Percentiles rank a stretch among this genome's conserved stretches.
Evolutionary conservation across 2,113 vertebrate species (phyloP).

Genomic region (Corvus hawaiiensis): DNA sequence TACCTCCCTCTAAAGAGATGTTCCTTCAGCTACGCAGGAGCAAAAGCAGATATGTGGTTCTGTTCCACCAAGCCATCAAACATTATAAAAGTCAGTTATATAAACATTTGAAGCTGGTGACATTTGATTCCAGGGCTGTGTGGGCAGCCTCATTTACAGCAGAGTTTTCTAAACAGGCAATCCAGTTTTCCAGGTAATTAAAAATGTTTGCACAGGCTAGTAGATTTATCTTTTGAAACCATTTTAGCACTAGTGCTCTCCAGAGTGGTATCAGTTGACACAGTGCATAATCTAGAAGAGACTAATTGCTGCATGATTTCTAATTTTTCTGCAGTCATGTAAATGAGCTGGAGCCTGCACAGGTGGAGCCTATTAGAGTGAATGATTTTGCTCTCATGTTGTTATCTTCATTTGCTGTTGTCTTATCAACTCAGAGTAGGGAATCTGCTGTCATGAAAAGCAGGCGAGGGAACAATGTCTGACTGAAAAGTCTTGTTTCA

Average conservation of each 20-base stretch:
- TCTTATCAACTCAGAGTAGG: conserved; percentile 77
- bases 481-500: conserved; percentile 91
- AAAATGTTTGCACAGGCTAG: conserved; percentile 82
- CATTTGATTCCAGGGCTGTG: conserved; percentile 72
- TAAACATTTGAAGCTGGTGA: conserved; percentile 72
- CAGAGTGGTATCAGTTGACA: conserved; percentile 83
- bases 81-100: conserved; percentile 74
- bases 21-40: conserved; percentile 49
- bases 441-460: conserved; percentile 81
- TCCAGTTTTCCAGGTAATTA: conserved; percentile 82
- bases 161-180: conserved; percentile 75
- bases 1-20: conserved; percentile 15
- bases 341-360: conserved; percentile 78
- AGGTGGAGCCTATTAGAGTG: conserved; percentile 82
- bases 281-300: conserved; percentile 82
- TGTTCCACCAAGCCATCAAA: conserved; percentile 72
- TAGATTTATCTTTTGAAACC: conserved; percentile 82
- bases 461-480: conserved; percentile 80
- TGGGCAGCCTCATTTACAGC: conserved; percentile 72
- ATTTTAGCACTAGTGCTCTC: conserved; percentile 80
- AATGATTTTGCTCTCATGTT: conserved; percentile 79
- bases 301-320: conserved; percentile 83
- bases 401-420: conserved; percentile 81
- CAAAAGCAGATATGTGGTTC: conserved; percentile 44
- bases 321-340: conserved; percentile 87